phyloP scores from a whole-genome alignment of 30 jellyfish, hydroid and myxozoan species.

The Haliclystus octoradiatus region DNA sequence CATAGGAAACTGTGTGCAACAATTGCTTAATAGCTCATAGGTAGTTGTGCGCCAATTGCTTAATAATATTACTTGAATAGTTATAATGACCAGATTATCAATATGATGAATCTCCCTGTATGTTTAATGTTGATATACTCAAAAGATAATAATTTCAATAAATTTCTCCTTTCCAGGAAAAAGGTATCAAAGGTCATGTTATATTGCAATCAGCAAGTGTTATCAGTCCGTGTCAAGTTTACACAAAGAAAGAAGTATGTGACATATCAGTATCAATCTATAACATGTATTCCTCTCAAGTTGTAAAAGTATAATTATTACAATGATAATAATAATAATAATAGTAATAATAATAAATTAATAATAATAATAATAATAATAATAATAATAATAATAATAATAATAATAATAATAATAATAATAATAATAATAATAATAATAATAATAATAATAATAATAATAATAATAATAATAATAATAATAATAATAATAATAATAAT shows the following conservation, averaged over 20 bases:
- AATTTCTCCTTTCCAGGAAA: slow-evolving; percentile 28
- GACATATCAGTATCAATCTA: no score
- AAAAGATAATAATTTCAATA: no score
- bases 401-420: neutral
- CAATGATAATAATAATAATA: neutral
- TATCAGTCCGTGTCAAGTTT: slow-evolving; percentile 72
- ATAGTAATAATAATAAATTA: neutral
- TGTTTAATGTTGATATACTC: neutral
- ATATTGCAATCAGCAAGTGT: slow-evolving; percentile 56
- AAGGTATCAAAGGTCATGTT: slow-evolving; percentile 35
- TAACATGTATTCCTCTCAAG: no score
- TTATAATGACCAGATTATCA: neutral
- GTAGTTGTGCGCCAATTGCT: no score
- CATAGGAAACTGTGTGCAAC: no score
- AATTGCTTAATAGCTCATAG: no score
- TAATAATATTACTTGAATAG: no score
- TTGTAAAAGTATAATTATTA: neutral
- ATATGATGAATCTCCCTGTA: neutral
- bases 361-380: neutral
- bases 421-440: neutral
- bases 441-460: neutral
- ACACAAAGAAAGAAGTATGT: slow-evolving; percentile 56
- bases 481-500: neutral
- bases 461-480: neutral
- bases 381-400: neutral